phyloP scores from a whole-genome alignment of 2,797 vertebrate genomes.

The Mormyrus proboscirostris region DNA sequence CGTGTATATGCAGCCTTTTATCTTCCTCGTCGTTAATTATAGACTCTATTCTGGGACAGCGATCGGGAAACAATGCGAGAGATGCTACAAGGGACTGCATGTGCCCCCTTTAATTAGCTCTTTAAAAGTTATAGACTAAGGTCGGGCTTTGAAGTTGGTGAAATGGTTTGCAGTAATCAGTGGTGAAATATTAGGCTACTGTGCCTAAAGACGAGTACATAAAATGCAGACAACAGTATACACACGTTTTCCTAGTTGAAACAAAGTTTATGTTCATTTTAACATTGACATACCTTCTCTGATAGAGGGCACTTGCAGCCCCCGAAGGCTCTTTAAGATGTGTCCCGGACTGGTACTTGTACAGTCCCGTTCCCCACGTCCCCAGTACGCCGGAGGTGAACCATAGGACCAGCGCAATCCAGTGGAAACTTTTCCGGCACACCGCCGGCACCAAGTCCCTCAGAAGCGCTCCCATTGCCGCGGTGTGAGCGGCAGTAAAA shows the following conservation, averaged over 20 bases:
- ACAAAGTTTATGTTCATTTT: not conserved
- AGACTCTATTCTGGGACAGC: not conserved
- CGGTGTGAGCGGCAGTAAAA: constrained; percentile 38
- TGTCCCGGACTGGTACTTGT: constrained; percentile 54
- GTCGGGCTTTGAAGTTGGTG: not conserved
- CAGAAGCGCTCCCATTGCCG: constrained; percentile 54
- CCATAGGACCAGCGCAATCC: constrained; percentile 53
- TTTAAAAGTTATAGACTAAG: not conserved
- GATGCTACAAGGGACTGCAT: not conserved
- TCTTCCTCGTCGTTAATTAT: not conserved
- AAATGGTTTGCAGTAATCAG: not conserved
- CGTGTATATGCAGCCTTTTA: not conserved
- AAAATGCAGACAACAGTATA: not conserved
- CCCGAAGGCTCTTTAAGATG: constrained; percentile 48
- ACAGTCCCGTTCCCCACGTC: constrained; percentile 67
- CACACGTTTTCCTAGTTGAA: not conserved
- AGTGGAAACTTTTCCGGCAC: constrained; percentile 49
- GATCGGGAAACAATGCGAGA: not conserved
- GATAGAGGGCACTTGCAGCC: constrained; percentile 51
- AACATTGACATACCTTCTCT: constrained; percentile 53
- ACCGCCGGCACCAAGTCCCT: constrained; percentile 48
- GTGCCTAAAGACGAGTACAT: not conserved
- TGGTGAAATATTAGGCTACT: not conserved
- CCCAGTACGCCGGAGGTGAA: constrained; percentile 47
- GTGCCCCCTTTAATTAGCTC: not conserved